These are phyloP conservation scores for Spinibarbus caldwelli DNA, from an alignment of 2,797 vertebrate species.

Conservation along the genomic window DNA sequence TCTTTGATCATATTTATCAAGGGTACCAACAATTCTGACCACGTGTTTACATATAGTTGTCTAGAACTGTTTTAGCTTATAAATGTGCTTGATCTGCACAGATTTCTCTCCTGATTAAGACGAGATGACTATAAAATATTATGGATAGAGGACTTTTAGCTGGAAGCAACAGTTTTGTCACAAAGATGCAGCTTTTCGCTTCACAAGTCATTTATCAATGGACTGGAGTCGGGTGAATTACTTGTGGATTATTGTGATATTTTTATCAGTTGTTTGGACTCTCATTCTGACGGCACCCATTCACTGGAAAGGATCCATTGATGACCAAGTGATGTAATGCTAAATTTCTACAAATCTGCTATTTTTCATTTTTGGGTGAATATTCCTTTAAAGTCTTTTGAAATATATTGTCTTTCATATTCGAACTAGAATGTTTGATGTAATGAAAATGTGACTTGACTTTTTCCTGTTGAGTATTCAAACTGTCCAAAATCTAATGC, in stretches of 20 bases:
- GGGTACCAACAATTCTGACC: no score
- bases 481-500: neutral
- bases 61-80: neutral
- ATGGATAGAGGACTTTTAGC: neutral
- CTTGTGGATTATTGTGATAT: neutral
- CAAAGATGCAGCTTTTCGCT: neutral
- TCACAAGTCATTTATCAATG: neutral
- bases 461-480: neutral
- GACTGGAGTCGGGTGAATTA: neutral
- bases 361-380: neutral
- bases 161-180: neutral
- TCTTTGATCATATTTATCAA: no score
- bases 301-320: neutral
- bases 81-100: no score
- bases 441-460: neutral
- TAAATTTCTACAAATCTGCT: neutral
- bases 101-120: neutral
- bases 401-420: neutral
- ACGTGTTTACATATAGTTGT: neutral
- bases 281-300: neutral
- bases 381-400: neutral
- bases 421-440: neutral
- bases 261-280: neutral
- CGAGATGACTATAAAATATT: neutral
- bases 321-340: neutral